A percentile compares a stretch with the other conserved stretches of the same genome.
phyloP scores from a whole-genome alignment of 2,888 invertebrate genomes.

The Melieria omissa region DNA sequence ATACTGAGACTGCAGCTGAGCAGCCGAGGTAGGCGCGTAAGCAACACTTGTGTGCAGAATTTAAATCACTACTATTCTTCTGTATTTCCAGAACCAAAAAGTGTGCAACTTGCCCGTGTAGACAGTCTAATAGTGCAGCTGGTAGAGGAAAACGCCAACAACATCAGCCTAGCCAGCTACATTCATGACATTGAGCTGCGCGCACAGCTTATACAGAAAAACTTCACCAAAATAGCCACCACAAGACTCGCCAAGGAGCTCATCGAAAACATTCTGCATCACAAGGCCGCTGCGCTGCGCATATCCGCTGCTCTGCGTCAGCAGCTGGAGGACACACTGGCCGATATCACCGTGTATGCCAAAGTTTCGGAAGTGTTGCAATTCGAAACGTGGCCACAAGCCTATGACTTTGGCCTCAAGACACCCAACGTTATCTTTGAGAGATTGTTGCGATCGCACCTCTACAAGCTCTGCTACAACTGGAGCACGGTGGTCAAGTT shows the following conservation, averaged over 20 bases:
- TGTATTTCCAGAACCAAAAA: constrained; percentile 32
- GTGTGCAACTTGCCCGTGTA: constrained; percentile 44
- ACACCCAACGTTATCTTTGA: constrained; percentile 62
- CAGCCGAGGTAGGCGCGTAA: constrained; percentile 45
- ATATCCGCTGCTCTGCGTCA: constrained; percentile 57
- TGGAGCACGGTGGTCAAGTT: constrained; percentile 74
- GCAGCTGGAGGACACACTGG: constrained; percentile 70
- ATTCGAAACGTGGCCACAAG: constrained; percentile 71
- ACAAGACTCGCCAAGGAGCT: constrained; percentile 59
- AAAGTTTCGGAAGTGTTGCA: constrained; percentile 72
- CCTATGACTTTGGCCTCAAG: constrained; percentile 67
- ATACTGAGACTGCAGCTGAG: constrained; percentile 52
- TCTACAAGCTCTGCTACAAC: constrained; percentile 72
- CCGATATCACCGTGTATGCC: constrained; percentile 74
- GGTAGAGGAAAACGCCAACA: constrained; percentile 53
- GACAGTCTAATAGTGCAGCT: constrained; percentile 54
- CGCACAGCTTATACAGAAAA: constrained; percentile 55
- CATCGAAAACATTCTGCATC: constrained; percentile 68
- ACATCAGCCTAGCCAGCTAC: constrained; percentile 53
- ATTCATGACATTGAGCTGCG: constrained; percentile 56
- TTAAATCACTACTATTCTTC: neutral
- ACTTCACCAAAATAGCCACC: constrained; percentile 62
- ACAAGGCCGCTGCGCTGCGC: constrained; percentile 64
- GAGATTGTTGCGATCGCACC: constrained; percentile 53
- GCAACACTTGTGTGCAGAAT: neutral